phyloP scores from a whole-genome alignment of 2,113 vertebrate species.

The Anolis carolinensis region DNA sequence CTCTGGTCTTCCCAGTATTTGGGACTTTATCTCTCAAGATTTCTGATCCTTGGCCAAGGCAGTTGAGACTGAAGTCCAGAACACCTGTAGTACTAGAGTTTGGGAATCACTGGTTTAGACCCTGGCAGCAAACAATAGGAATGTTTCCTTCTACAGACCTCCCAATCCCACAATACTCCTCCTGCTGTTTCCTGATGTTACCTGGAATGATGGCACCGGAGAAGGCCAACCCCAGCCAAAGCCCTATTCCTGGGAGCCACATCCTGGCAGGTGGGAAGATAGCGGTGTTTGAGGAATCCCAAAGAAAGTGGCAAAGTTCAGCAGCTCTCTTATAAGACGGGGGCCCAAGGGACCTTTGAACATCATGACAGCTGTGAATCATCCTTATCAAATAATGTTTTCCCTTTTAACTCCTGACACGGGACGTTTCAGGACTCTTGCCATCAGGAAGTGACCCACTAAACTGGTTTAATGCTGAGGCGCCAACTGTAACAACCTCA shows the following conservation, averaged over 20 bases:
- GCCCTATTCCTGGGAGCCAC: neutral
- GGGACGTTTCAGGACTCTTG: too few relatives aligned
- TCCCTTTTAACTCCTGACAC: neutral
- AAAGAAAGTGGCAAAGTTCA: neutral
- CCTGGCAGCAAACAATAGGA: too few relatives aligned
- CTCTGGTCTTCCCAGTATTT: too few relatives aligned
- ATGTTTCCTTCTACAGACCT: neutral
- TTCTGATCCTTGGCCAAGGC: too few relatives aligned
- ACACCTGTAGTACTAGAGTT: too few relatives aligned
- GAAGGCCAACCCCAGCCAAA: neutral
- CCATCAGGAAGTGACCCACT: neutral
- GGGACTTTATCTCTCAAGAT: too few relatives aligned
- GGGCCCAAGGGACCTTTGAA: slow-evolving; percentile 8
- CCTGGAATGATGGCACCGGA: neutral
- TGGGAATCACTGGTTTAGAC: neutral
- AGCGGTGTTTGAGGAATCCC: too few relatives aligned
- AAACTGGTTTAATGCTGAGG: too few relatives aligned
- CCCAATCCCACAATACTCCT: neutral
- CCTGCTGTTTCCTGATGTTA: neutral
- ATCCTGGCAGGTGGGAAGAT: neutral
- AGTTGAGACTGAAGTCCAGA: too few relatives aligned
- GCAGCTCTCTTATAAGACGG: neutral
- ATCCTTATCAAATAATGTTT: neutral
- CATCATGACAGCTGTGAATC: neutral
- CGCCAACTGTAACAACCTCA: too few relatives aligned